A percentile compares a stretch with the other conserved stretches of the same genome.
phyloP scores from a whole-genome alignment of 2,888 invertebrate genomes.

The Pollenia amentaria region DNA sequence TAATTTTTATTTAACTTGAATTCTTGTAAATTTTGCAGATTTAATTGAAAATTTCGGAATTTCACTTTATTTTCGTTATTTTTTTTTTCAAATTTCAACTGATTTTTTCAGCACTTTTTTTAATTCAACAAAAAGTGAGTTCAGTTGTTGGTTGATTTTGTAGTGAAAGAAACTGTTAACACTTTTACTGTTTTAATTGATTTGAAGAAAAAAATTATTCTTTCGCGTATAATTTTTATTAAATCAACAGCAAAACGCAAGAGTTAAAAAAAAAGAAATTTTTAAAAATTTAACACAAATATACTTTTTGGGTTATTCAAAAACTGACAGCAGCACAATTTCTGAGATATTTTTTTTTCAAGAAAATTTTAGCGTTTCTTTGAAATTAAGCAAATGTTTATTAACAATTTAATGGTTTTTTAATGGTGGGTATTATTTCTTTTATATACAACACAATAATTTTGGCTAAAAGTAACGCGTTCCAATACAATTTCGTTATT shows the following conservation, averaged over 20 bases:
- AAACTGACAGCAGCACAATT: slow-evolving; percentile 18
- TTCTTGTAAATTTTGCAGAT: slow-evolving; percentile 13
- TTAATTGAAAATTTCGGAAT: neutral
- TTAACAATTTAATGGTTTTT: slow-evolving; percentile 22
- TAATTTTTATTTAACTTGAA: neutral
- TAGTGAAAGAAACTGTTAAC: slow-evolving; percentile 56
- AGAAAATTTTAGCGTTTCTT: neutral
- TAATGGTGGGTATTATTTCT: neutral
- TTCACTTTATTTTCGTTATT: slow-evolving; percentile 56
- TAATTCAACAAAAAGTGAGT: slow-evolving; percentile 65
- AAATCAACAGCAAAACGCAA: slow-evolving; percentile 73
- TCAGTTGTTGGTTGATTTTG: slow-evolving; percentile 54
- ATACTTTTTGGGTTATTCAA: neutral
- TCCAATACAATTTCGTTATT: neutral
- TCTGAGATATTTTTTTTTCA: neutral
- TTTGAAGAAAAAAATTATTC: slow-evolving; percentile 74
- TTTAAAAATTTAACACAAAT: slow-evolving; percentile 6
- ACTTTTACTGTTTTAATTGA: slow-evolving; percentile 55
- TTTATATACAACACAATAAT: neutral
- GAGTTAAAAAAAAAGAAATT: slow-evolving; percentile 10
- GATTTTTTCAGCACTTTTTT: slow-evolving; percentile 67
- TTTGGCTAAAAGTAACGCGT: slow-evolving; percentile 1
- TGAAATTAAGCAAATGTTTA: slow-evolving; percentile 37
- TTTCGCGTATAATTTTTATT: slow-evolving; percentile 75
- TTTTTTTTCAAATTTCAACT: slow-evolving; percentile 58